Evolutionary conservation across 2,888 invertebrate species (phyloP).

Genomic region (Mythimna pallens): DNA sequence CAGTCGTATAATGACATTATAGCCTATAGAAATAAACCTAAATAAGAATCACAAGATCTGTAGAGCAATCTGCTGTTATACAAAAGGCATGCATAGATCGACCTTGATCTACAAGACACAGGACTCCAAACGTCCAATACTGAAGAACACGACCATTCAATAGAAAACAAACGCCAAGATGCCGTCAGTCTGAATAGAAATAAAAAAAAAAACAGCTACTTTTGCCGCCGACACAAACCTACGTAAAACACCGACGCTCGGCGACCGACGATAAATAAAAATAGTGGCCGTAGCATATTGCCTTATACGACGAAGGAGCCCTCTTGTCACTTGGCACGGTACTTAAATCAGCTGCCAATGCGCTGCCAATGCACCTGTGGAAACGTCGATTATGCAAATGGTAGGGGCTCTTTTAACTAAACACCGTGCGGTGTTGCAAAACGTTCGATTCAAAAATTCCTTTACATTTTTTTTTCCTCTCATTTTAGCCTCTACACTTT

Average conservation of each 20-base stretch:
- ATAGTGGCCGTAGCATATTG: slow-evolving; percentile 79
- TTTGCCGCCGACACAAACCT: slow-evolving; percentile 59
- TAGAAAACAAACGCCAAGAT: slow-evolving; percentile 51
- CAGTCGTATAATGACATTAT: neutral
- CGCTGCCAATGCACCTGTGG: slow-evolving; percentile 84
- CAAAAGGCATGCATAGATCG: slow-evolving; percentile 4
- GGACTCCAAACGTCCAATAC: slow-evolving; percentile 27
- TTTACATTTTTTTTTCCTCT: slow-evolving; percentile 57
- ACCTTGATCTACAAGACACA: slow-evolving; percentile 35
- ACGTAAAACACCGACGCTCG: slow-evolving; percentile 68
- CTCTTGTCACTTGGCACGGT: slow-evolving; percentile 82
- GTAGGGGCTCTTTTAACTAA: slow-evolving; percentile 81
- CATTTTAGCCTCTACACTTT: slow-evolving; percentile 8
- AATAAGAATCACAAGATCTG: neutral
- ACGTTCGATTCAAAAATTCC: slow-evolving; percentile 72
- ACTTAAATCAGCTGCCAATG: slow-evolving; percentile 88
- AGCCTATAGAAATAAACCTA: no score
- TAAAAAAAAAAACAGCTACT: slow-evolving; percentile 57
- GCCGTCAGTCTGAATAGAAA: slow-evolving; percentile 28
- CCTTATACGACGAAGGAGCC: slow-evolving; percentile 83
- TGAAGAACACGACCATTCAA: slow-evolving; percentile 36
- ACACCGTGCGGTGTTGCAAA: slow-evolving; percentile 78
- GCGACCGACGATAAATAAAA: slow-evolving; percentile 83
- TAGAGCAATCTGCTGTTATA: slow-evolving; percentile 12
- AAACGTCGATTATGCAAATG: slow-evolving; percentile 90